Conservation (phyloP, 2,113 vertebrate genomes). For the Platysteira castanea region DNA sequence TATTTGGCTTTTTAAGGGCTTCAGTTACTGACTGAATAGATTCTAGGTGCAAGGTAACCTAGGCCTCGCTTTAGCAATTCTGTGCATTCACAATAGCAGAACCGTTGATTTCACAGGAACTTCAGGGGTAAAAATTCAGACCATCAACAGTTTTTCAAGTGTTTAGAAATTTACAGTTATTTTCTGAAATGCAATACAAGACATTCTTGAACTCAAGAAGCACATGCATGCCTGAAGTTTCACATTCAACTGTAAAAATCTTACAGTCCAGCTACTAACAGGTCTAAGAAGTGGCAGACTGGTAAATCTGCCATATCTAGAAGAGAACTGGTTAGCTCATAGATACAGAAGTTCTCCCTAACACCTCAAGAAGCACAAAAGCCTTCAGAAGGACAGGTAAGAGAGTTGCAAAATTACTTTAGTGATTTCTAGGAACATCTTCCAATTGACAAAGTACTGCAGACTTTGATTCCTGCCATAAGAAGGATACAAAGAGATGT, state of each 20-base stretch:
- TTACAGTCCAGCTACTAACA: background rate
- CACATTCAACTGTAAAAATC: background rate
- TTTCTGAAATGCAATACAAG: background rate
- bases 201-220: background rate
- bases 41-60: background rate
- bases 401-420: background rate
- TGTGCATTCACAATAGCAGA: background rate
- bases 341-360: background rate
- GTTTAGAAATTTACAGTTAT: background rate
- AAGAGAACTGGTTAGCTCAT: background rate
- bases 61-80: background rate
- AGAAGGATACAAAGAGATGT: background rate
- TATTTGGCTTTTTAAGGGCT: background rate
- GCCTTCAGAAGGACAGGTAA: background rate
- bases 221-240: background rate
- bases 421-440: background rate
- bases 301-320: background rate
- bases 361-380: background rate
- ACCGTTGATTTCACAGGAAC: background rate
- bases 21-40: background rate
- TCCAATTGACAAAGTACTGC: background rate
- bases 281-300: background rate
- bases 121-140: background rate
- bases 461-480: background rate
- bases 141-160: background rate